A percentile compares a stretch with the other conserved stretches of the same genome.
Conservation (phyloP, 2,888 invertebrate genomes). For the Pycnomerus fuliginosus region DNA sequence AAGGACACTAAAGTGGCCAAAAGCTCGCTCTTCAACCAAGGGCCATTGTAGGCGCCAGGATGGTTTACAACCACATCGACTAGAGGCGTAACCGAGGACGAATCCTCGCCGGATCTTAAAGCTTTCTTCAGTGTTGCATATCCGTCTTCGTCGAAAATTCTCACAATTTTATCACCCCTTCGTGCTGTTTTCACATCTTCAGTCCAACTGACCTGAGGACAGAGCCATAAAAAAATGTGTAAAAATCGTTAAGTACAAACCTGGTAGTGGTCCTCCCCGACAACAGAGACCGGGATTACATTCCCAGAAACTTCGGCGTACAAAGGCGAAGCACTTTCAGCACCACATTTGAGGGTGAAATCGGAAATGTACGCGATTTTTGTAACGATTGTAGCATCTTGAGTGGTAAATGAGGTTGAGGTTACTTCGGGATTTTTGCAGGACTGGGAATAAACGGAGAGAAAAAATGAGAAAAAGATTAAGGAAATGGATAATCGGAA, state of each 20-base stretch:
- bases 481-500: not conserved
- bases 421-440: slow-evolving; percentile 68
- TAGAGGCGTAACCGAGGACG: slow-evolving; percentile 66
- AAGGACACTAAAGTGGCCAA: slow-evolving; percentile 78
- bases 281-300: slow-evolving; percentile 78
- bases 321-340: slow-evolving; percentile 62
- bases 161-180: slow-evolving; percentile 77
- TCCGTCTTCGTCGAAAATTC: slow-evolving; percentile 90
- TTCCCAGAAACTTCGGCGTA: slow-evolving; percentile 89
- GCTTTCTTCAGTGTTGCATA: slow-evolving; percentile 85
- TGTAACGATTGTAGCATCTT: slow-evolving; percentile 88
- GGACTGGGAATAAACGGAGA: slow-evolving; percentile 42
- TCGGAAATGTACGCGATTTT: slow-evolving; percentile 90
- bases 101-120: slow-evolving; percentile 69
- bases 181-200: slow-evolving; percentile 82
- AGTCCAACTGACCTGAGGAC: slow-evolving; percentile 85
- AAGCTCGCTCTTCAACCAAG: slow-evolving; percentile 90
- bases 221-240: too few relatives aligned
- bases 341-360: slow-evolving; percentile 80
- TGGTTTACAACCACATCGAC: slow-evolving; percentile 72
- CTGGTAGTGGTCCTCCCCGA: slow-evolving; percentile 80
- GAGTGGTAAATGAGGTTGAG: slow-evolving; percentile 84
- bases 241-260: slow-evolving; percentile 56
- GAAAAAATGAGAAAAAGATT: slow-evolving; percentile 23
- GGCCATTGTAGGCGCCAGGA: slow-evolving; percentile 84